phyloP scores from a whole-genome alignment of 2,888 invertebrate genomes.

The Oasisia sp. region DNA sequence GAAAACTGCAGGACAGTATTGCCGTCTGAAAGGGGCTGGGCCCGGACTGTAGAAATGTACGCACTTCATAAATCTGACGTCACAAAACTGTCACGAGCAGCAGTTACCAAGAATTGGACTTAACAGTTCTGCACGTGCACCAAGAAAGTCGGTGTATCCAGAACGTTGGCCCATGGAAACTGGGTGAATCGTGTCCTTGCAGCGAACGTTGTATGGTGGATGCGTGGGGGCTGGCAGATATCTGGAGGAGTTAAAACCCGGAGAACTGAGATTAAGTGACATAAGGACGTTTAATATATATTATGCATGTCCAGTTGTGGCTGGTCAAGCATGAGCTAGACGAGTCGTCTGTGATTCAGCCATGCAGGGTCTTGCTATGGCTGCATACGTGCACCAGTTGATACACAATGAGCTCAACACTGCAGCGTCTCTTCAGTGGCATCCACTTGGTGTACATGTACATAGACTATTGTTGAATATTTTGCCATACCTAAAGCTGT shows the following conservation, averaged over 20 bases:
- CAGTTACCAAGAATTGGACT: background rate
- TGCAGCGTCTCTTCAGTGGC: background rate
- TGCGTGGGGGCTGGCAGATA: no score
- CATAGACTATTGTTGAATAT: background rate
- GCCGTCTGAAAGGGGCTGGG: background rate
- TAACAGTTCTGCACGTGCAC: background rate
- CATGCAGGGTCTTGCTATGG: background rate
- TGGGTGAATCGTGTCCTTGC: background rate
- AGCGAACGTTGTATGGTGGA: background rate
- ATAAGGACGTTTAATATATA: background rate
- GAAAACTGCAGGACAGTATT: background rate
- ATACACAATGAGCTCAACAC: background rate
- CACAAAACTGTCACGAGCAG: background rate
- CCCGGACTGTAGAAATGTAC: background rate
- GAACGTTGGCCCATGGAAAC: background rate
- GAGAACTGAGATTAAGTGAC: background rate
- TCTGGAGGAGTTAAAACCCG: background rate
- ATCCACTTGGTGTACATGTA: background rate
- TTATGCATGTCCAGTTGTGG: background rate
- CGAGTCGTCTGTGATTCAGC: background rate
- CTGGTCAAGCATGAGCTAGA: background rate
- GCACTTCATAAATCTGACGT: background rate
- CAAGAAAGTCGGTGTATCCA: background rate
- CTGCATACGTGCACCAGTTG: background rate
- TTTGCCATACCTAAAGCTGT: background rate